Base-by-base conservation (phyloP, 2,888 invertebrate species). In the Gonocerus acuteangulatus region DNA sequence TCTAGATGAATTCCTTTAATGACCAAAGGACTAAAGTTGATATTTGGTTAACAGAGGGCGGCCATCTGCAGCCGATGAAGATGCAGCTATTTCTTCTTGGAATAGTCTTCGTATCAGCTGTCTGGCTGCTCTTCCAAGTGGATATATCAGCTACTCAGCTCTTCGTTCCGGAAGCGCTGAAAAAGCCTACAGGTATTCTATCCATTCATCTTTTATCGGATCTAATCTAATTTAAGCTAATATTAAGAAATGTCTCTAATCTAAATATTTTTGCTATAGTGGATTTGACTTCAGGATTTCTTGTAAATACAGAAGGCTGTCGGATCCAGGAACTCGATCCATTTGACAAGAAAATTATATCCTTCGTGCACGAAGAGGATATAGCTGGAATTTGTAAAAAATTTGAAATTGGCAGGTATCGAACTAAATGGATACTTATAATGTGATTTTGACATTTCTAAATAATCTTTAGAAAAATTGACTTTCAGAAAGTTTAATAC, bases 301-400 rank as follows among this genome's bases (percentile, higher is more conserved):
- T 82, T 2, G 80, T 86, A 54, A 78, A 79, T 69, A 85, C 82
- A 7, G 74, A 77, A 62, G 86, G 86, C 19, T 86, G 86, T 70
- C 80, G 80, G 9, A 85, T 87, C 67, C 84, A 85, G 0, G 78
- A 78, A 1, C 73, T 86, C 68, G 77, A 80, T 66, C 80, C 85
- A 0, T 80, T 81, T 67, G 83, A 85, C 70, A 72, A 77, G 3
- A 73, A 75, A 39, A 75, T 84, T 27, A 76, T 73, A 66, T 75
- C 76, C 65, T 84, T 79, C 68, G 76, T 83, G 48, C 71, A 73
- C 56, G 59, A 59, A 4, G 73, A 73, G 13, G 80, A 80, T 4
- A 72, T 74, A 27, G 72, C 74, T 6, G 72, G 81, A 23, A 74
- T 75, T 39, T 80, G 80, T 67, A 81, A 82, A 65, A 73, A 9